phyloP scores from a whole-genome alignment of 2,888 invertebrate species.

The Diarsia mendica region DNA sequence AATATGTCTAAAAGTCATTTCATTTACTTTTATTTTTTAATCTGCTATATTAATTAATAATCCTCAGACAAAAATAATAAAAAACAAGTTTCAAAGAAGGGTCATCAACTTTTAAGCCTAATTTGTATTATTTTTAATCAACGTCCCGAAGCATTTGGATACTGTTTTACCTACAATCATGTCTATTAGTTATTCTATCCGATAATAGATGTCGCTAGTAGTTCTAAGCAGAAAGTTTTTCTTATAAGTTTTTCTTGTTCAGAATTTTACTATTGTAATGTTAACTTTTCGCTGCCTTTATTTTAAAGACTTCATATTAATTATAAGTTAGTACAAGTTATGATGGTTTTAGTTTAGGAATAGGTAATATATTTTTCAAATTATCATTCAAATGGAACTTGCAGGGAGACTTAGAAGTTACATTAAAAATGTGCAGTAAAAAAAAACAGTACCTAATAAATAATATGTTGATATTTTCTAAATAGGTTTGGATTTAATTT shows the following conservation, averaged over 20 bases:
- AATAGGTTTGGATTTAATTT: no score
- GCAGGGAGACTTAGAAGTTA: not conserved
- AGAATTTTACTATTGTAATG: not conserved
- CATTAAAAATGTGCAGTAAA: not conserved
- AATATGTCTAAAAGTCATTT: not conserved
- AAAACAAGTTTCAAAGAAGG: conserved; percentile 44
- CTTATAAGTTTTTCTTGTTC: conserved; percentile 8
- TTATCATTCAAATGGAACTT: not conserved
- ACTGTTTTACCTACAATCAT: conserved; percentile 84
- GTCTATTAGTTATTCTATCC: conserved; percentile 71
- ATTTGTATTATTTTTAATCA: conserved; percentile 31
- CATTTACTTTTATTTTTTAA: not conserved
- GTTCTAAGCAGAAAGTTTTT: conserved; percentile 52
- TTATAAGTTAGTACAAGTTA: not conserved
- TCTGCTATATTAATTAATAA: conserved; percentile 14
- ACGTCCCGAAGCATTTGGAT: conserved; percentile 76
- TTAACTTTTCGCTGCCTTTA: not conserved
- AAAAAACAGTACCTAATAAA: not conserved
- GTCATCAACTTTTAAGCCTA: conserved; percentile 52
- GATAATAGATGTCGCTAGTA: conserved; percentile 76
- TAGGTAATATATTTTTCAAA: accelerated
- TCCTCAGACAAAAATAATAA: conserved; percentile 18
- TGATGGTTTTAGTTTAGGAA: not conserved
- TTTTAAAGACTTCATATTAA: not conserved
- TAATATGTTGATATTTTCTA: not conserved